Evolutionary conservation across 2,888 invertebrate species (phyloP), one percentile per base, ranked within the genome.

Genomic region (Amorpha juglandis): DNA sequence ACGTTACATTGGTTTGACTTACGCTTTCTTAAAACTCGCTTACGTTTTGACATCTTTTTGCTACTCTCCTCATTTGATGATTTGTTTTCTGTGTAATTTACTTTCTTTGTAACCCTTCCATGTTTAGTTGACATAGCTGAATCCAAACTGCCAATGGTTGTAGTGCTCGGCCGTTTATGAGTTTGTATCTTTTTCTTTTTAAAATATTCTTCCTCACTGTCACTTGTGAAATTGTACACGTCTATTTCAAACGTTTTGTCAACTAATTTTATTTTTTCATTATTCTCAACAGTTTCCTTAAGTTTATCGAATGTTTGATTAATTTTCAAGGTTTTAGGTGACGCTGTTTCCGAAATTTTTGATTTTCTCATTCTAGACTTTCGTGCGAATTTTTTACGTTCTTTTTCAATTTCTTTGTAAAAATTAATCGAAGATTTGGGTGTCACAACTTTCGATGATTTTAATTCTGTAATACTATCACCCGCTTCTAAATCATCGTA

Each of bases 141-240:
- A 47, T 80, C 77, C 33, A 69, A 50, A 69, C 79, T 82, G 6
- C 68, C 77, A 9, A 75, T 48, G 21, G 76, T 78, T 8, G 79
- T 78, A 0, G 72, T 69, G 67, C 79, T 81, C 3, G 74, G 71
- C 7, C 75, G 78, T 68, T 81, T 83, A 3, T 74, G 72, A 19
- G 80, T 33, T 42, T 77, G 74, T 9, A 71, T 71, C 70, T 78
- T 84, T 68, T 84, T 84, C 42, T 74, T 78, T 65, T 81, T 80
- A 66, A 90, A 89, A 71, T 87, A 83, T 45, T 84, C 82, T 67
- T 90, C 89, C 33, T 91, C 91, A 68, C 89, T 91, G n/a, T 88
- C 91, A 64, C 86, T 87, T 0, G 86, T 81, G 55, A 81, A 90
- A 67, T 92, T 90, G 68, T 85, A 92, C 0, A 86, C 70, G n/a